Evolutionary conservation across 2,888 invertebrate species (phyloP).

Genomic region (Drepanosiphum platanoidis): DNA sequence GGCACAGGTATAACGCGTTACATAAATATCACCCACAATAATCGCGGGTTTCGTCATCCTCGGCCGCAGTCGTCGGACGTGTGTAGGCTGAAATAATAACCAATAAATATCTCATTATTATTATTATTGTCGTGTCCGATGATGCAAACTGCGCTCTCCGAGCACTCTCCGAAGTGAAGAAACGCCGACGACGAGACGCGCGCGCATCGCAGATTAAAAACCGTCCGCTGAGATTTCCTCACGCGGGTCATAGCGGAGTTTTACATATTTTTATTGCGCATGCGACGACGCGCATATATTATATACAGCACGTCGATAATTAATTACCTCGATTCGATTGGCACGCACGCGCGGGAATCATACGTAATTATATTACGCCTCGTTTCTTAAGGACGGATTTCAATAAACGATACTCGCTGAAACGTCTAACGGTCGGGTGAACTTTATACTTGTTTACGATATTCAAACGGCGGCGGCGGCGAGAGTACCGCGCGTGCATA

Average conservation of each 20-base stretch:
- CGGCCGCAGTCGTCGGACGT: neutral
- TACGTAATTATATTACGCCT: neutral
- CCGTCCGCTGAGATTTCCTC: slow-evolving; percentile 21
- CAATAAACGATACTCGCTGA: neutral
- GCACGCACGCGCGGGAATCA: neutral
- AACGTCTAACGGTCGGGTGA: neutral
- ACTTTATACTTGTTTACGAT: neutral
- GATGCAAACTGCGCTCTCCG: slow-evolving; percentile 12
- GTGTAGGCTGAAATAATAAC: neutral
- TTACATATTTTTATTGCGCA: neutral
- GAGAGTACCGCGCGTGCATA: neutral
- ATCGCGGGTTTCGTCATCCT: slow-evolving; percentile 16
- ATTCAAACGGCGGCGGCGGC: too few species aligned
- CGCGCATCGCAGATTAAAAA: slow-evolving; percentile 28
- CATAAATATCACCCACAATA: too few species aligned
- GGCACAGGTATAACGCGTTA: too few species aligned
- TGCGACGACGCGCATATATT: neutral
- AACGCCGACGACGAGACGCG: neutral
- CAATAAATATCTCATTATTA: neutral
- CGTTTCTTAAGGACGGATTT: neutral
- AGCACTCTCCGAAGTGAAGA: slow-evolving; percentile 5
- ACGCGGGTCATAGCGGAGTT: slow-evolving; percentile 5
- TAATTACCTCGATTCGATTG: slow-evolving; percentile 26
- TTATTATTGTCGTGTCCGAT: too few species aligned
- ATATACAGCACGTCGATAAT: neutral